Evolutionary conservation across 2,888 invertebrate species (phyloP), one percentile per base, ranked within the genome.

Genomic region (Cantharis flavilabris): DNA sequence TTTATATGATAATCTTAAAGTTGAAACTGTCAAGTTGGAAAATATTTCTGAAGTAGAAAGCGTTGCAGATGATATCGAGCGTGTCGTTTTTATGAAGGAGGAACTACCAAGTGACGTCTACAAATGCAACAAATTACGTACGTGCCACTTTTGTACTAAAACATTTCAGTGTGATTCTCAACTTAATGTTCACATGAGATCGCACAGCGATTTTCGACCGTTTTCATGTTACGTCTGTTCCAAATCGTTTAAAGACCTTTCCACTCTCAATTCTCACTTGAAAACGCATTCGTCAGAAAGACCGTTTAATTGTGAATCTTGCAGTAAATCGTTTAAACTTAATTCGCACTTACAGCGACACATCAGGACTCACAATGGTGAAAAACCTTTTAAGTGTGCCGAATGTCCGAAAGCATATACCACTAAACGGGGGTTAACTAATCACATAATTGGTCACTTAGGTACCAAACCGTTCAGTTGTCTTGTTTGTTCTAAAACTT

Each of bases 401-500:
- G 11, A 64, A 13, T 75, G 73, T 63, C 65, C 49, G 0, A 9
- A 30, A 9, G 69, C 23, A 11, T 73, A 73, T n/a, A 62, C 62
- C 10, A 69, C 62, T n/a, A 73, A 73, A 63, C 28, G 26, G 5
- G 28, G 64, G 3, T 14, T 74, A 26, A 18, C 64, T 18, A 16
- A 64, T 4, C 75, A 75, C n/a, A 16, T 75, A 16, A 62, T 71
- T 10, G 69, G 23, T 62, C 75, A 75, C 30, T 30, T 23, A 2
- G 71, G 67, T 16, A 67, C 62, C 13, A 76, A 73, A 73, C 73
- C 73, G 9, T 70, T 67, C 18, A 26, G 20, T 11, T 73, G 76
- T 65, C 14, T 9, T 7, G 16, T 62, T 23, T 76, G 76, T 62
- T 16, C 13, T 10, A 73, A 62, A 63, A n/a, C 11, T 1, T 73